Base-by-base conservation (phyloP, 2,888 invertebrate species). In the Zygaena filipendulae region DNA sequence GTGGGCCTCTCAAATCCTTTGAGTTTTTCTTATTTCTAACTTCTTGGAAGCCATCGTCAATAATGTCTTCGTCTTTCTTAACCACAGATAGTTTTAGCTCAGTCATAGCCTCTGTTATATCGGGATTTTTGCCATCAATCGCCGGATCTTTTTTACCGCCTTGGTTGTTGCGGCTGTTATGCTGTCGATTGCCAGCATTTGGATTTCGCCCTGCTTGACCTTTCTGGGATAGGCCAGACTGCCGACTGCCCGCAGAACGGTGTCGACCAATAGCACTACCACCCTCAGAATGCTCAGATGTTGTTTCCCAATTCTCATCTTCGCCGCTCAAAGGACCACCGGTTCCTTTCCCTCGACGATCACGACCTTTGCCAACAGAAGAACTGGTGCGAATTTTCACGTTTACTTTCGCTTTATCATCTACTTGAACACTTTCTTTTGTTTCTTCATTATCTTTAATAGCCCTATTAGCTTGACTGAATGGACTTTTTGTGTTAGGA, bases 11-110 rank as follows among this genome's bases (percentile, higher is more conserved):
- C 1, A 81, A 57, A 28, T 87, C 88, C 46, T 88, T 88, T 0
- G 84, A 85, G 42, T 82, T 85, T 56, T 91, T 91, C 61, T 90
- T 90, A 30, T 89, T 91, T 33, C 90, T 85, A 4, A 92, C 93
- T 60, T 93, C 92, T 64, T 91, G 91, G 64, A 93, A 92, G 25
- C 90, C 91, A 50, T 87, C 87, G 29, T 87, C 84, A 32, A 86
- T 82, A 11, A 72, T 61, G 36, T 80, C 82, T 16, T 82, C 83
- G 10, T 74, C 69, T 48, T 72, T 74, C 41, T 70, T 75, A 28
- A 37, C 43, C 36, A 54, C 43, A 32, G 59, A 51, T 46, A 71
- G 40, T 40, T 75, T 75, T 32, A 68, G 52, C 51, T 75, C 77
- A 47, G 49, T 54, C 52, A 69, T 63, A 62, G 68, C 68, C 58